A percentile compares a stretch with the other conserved stretches of the same genome.
phyloP scores from a whole-genome alignment of 1,140 invertebrate genomes.

The Cyrtorhinus lividipennis region DNA sequence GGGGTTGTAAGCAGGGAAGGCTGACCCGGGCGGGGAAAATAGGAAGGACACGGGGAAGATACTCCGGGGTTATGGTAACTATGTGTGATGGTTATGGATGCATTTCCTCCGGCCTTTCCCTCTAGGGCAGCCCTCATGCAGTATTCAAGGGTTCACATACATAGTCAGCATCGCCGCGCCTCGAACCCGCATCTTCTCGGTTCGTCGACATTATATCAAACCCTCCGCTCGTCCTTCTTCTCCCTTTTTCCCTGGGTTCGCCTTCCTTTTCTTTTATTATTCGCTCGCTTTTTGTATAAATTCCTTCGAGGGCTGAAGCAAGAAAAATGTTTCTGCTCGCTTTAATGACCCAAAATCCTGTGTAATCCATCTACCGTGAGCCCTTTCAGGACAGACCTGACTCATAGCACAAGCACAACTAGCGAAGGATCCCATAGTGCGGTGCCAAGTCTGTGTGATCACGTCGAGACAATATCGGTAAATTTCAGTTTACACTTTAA shows the following conservation, averaged over 20 bases:
- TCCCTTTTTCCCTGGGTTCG: not conserved
- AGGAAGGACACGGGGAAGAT: not conserved
- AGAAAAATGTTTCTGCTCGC: not conserved
- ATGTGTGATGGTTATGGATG: conserved; percentile 9
- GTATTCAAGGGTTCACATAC: conserved; percentile 4
- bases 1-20: not conserved
- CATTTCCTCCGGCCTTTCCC: not conserved
- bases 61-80: not conserved
- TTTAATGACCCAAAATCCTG: not conserved
- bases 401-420: too few relatives aligned
- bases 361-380: too few relatives aligned
- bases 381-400: too few relatives aligned
- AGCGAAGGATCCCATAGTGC: too few relatives aligned
- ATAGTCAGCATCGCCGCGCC: not conserved
- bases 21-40: not conserved
- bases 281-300: not conserved
- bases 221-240: too few relatives aligned
- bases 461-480: too few relatives aligned
- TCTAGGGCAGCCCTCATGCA: not conserved
- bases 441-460: too few relatives aligned
- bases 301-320: not conserved
- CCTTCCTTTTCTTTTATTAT: not conserved
- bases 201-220: not conserved
- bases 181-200: not conserved
- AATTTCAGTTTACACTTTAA: too few relatives aligned